Evolutionary conservation across 1,140 invertebrate species (phyloP), one percentile per base, ranked within the genome.

Genomic region (Elymnias hypermnestra): DNA sequence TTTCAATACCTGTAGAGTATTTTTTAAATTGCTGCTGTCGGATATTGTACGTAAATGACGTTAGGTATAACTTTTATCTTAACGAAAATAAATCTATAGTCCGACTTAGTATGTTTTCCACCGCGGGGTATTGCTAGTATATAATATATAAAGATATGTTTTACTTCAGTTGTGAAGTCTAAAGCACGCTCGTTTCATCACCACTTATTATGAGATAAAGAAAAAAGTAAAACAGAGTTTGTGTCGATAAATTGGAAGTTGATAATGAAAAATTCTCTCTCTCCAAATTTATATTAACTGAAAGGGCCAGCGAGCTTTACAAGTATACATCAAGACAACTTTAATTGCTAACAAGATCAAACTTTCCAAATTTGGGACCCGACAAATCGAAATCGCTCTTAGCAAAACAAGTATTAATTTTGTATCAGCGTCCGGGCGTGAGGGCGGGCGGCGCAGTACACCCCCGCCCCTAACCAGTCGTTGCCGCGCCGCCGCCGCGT

Each of bases 371-470:
- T 83, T 79, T 70, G 67, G 66, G 63, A 68, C 55, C 63, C 75
- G 63, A 81, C 75, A 82, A 83, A 82, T 83, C 79, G 79, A 79
- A 82, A 82, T 79, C 72, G 67, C 75, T 79, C 75, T 79, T 81
- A 74, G 74, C 72, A 79, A 83, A 81, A 79, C 75, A 83, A 83
- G 79, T 83, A 83, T 83, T 83, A 83, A 83, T 81, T 81, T 77
- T 79, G 79, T 83, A 81, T 83, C 79, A 75, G 68, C 65, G 64
- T 71, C 59, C 65, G 53, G 52, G 57, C 36, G 53, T 47, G 42
- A 48, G 65, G 71, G 70, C 71, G 73, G 72, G 70, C 66, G 72
- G 72, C 66, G 71, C 71, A 70, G 67, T 63, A 36, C 31, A 38
- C 56, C 61, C 64, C 72, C 72, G 71, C 65, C 64, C 53, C n/a